These are phyloP conservation scores for Nysson spinosus DNA, from an alignment of 2,888 invertebrate species.

Conservation along the genomic window DNA sequence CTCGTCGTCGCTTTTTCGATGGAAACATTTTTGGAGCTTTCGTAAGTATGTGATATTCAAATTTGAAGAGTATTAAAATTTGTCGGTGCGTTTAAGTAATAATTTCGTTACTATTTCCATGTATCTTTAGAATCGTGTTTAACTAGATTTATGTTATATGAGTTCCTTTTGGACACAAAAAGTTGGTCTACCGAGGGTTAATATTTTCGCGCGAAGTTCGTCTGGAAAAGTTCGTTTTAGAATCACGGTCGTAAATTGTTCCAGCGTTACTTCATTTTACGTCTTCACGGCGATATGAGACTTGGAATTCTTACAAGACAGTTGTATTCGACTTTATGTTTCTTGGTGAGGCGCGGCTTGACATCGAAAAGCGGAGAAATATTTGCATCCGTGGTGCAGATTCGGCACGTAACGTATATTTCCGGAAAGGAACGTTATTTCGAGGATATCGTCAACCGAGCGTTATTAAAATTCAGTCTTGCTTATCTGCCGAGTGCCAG, in stretches of 20 bases:
- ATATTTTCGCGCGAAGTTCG: neutral
- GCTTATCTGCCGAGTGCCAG: slow-evolving; percentile 25
- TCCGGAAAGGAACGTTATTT: slow-evolving; percentile 7
- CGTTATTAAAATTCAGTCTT: slow-evolving; percentile 28
- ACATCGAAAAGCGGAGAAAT: slow-evolving; percentile 13
- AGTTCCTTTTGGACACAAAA: too few relatives aligned
- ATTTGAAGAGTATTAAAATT: too few relatives aligned
- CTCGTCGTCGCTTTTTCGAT: slow-evolving; percentile 3
- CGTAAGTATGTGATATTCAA: too few relatives aligned
- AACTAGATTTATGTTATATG: too few relatives aligned
- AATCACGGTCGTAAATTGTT: slow-evolving; percentile 13
- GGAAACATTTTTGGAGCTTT: too few relatives aligned
- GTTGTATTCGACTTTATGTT: slow-evolving; percentile 11
- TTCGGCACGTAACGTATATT: neutral
- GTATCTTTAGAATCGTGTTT: too few relatives aligned
- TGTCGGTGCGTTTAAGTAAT: too few relatives aligned
- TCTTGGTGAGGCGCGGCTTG: slow-evolving; percentile 5
- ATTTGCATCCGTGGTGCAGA: slow-evolving; percentile 10
- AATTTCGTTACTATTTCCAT: too few relatives aligned
- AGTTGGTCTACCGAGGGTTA: too few relatives aligned
- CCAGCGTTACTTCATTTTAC: neutral
- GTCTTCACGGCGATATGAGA: slow-evolving; percentile 34
- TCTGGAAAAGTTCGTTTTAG: slow-evolving; percentile 3
- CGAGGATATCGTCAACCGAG: slow-evolving; percentile 17
- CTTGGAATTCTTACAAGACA: slow-evolving; percentile 27